Evolutionary conservation across 2,888 invertebrate genomes (phyloP).

Genomic region (Hecatera dysodea): DNA sequence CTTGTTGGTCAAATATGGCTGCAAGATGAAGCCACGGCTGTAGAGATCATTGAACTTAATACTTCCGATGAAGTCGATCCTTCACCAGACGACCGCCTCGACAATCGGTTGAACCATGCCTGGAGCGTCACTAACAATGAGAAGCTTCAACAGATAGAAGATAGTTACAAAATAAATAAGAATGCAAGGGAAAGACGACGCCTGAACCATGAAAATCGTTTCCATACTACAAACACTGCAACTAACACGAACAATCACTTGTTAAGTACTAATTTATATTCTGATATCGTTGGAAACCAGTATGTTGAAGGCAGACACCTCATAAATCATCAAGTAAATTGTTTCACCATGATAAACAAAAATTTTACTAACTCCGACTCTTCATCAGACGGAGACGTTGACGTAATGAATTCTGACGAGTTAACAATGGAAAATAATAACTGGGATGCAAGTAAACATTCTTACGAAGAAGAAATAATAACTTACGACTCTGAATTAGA

Average conservation of each 20-base stretch:
- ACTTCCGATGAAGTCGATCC: slow-evolving; percentile 69
- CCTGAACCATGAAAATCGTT: slow-evolving; percentile 54
- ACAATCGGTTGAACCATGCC: slow-evolving; percentile 62
- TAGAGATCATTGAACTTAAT: slow-evolving; percentile 82
- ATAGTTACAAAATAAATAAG: slow-evolving; percentile 69
- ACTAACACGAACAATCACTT: slow-evolving; percentile 34
- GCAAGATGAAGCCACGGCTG: slow-evolving; percentile 66
- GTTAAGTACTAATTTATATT: slow-evolving; percentile 25
- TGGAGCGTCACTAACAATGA: slow-evolving; percentile 71
- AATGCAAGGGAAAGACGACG: slow-evolving; percentile 74
- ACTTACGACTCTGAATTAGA: slow-evolving; percentile 68
- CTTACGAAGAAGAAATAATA: slow-evolving; percentile 67
- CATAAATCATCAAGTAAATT: slow-evolving; percentile 72
- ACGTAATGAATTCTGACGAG: slow-evolving; percentile 61
- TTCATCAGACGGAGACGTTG: slow-evolving; percentile 71
- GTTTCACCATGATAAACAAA: slow-evolving; percentile 78
- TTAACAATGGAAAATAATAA: slow-evolving; percentile 47
- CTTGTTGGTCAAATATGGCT: slow-evolving; percentile 72
- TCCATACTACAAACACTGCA: slow-evolving; percentile 21
- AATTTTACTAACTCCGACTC: slow-evolving; percentile 71
- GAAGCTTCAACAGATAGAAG: slow-evolving; percentile 57
- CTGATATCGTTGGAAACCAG: slow-evolving; percentile 37
- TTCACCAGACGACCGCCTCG: slow-evolving; percentile 59
- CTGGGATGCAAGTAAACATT: slow-evolving; percentile 61
- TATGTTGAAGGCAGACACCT: slow-evolving; percentile 40